Evolutionary conservation across 2,113 vertebrate species (phyloP), one percentile per base, ranked within the genome.

Genomic region (Eclectus roratus): DNA sequence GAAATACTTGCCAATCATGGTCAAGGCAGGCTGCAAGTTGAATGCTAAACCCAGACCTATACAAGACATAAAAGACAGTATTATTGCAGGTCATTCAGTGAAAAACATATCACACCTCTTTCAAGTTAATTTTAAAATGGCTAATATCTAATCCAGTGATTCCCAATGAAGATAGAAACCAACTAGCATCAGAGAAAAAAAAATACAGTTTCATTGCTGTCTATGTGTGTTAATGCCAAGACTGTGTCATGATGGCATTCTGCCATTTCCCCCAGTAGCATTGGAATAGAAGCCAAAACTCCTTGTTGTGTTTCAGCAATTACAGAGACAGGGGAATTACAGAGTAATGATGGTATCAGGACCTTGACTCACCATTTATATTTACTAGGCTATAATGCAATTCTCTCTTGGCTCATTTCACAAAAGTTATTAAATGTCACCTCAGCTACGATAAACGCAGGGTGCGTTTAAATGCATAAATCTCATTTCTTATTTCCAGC

Each of bases 1-100:
- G 97, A 99, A 99, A 96, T 99, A 99, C 97, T 97, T 99, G 65
- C 99, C 99, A 46, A 99, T 99, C 98, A 99, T 99, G 3, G 99
- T 99, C 91, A 99, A 97, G 14, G 99, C 98, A 28, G 99, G 99
- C 92, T 99, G 99, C 87, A 99, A 98, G 98, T 99, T 99, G 97
- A 99, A 99, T 64, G 99, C 99, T 87, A 99, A 98, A 52, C 99
- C 99, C 84, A 99, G 97, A 96, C 99, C 99, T 99, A 89, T 78
- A 94, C 58, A 95, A 93, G 33, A 96, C 70, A 92, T 58, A 94
- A 85, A 96, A 93, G 33, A 91, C 15, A 95, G 5, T 28, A 84
- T 97, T 95, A 97, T 33, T 85, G 35, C 49, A 89, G 69, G 52
- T 39, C n/a, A 90, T 61, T 63, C 50, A 71, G 11, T 85, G 58